Percentiles rank a stretch among this genome's conserved stretches.
Evolutionary conservation across 2,113 vertebrate genomes (phyloP).

Genomic region (Gasterosteus nipponicus): DNA sequence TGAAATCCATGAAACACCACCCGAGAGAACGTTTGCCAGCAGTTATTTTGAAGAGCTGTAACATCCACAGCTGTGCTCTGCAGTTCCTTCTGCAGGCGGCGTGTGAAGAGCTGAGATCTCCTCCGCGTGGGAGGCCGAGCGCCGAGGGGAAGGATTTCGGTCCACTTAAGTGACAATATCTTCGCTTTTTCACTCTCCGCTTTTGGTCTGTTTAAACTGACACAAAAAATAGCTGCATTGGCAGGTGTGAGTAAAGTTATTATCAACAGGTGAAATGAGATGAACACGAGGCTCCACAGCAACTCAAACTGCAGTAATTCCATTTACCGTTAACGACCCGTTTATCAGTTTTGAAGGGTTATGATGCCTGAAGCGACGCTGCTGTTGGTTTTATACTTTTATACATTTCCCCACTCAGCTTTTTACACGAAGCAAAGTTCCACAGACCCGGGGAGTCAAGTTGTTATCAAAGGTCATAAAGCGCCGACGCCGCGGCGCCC

Average conservation of each 20-base stretch:
- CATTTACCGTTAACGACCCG: too few species aligned
- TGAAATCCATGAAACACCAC: slow-evolving; percentile 14
- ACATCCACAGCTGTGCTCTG: neutral
- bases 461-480: slow-evolving; percentile 38
- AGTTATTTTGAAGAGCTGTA: neutral
- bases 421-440: slow-evolving; percentile 11
- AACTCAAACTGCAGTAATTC: too few species aligned
- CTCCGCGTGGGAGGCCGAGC: too few species aligned
- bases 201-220: too few species aligned
- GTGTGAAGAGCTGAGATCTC: too few species aligned
- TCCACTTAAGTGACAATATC: too few species aligned
- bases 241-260: too few species aligned
- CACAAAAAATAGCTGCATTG: too few species aligned
- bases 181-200: too few species aligned
- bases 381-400: neutral
- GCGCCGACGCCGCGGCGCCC: neutral
- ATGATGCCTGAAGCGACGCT: neutral
- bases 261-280: too few species aligned
- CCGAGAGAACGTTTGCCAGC: neutral
- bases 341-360: neutral
- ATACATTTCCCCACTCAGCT: neutral
- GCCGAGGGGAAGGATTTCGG: too few species aligned
- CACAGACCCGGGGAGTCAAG: slow-evolving; percentile 5
- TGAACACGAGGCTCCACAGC: too few species aligned
- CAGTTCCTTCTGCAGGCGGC: neutral